A percentile compares a stretch with the other conserved stretches of the same genome.
Evolutionary conservation across 2,113 vertebrate genomes (phyloP).

Genomic region (Cyprinus carpio): DNA sequence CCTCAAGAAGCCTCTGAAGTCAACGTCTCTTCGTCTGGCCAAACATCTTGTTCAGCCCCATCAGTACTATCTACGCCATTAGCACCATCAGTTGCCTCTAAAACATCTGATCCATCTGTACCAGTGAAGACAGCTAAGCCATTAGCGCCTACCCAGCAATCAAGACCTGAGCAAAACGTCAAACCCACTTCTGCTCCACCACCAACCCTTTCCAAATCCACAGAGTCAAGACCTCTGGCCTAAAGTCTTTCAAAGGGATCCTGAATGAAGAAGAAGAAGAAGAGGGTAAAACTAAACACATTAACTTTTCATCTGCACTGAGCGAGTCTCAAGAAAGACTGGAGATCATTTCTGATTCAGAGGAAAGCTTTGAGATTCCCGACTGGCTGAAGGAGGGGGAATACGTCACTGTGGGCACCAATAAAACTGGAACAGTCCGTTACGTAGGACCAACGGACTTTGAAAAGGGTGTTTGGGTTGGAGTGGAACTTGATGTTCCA

Average conservation of each 20-base stretch:
- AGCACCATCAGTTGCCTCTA: background rate
- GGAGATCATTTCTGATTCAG: constrained; percentile 79
- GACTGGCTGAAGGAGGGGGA: constrained; percentile 91
- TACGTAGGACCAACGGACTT: constrained; percentile 88
- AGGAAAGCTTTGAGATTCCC: constrained; percentile 76
- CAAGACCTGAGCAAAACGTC: background rate
- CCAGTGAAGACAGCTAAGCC: background rate
- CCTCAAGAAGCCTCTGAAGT: background rate
- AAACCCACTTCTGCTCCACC: constrained; percentile 60
- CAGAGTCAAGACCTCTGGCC: constrained; percentile 77
- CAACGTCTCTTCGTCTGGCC: background rate
- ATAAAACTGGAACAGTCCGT: constrained; percentile 83
- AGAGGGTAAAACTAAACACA: constrained; percentile 17
- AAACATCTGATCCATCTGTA: background rate
- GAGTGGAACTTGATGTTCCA: constrained; percentile 91
- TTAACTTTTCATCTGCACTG: constrained; percentile 10
- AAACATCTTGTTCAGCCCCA: background rate
- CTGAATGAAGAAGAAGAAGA: constrained; percentile 44
- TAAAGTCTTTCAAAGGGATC: constrained; percentile 76
- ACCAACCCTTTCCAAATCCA: constrained; percentile 76
- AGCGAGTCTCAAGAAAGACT: constrained; percentile 70
- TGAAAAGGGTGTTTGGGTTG: constrained; percentile 90
- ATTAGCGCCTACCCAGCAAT: background rate
- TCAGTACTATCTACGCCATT: background rate
- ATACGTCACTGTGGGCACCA: constrained; percentile 83